Percentiles rank a stretch among this genome's conserved stretches.
Evolutionary conservation across 2,797 vertebrate species (phyloP).

Genomic region (Lateolabrax maculatus): DNA sequence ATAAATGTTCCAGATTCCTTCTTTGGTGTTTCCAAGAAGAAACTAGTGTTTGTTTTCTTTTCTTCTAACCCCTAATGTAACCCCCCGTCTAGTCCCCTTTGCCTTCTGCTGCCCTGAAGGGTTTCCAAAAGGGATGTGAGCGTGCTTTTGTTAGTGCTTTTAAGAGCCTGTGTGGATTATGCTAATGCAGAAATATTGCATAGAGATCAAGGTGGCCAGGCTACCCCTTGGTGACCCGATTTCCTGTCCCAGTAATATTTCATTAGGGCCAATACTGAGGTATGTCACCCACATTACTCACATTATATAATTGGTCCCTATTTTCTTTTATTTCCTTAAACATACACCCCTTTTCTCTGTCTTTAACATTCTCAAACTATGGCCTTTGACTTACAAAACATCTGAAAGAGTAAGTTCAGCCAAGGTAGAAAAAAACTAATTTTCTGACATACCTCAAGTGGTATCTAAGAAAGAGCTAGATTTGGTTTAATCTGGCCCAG

Average conservation of each 20-base stretch:
- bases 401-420: neutral
- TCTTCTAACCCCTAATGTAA: constrained; percentile 36
- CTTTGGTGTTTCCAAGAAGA: constrained; percentile 59
- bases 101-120: constrained; percentile 43
- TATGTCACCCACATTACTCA: constrained; percentile 1
- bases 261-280: constrained; percentile 8
- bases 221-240: constrained; percentile 28
- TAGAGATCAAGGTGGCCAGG: constrained; percentile 45
- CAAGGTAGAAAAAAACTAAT: neutral
- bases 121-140: constrained; percentile 47
- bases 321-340: neutral
- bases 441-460: neutral
- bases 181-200: constrained; percentile 54
- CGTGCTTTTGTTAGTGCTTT: constrained; percentile 43
- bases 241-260: constrained; percentile 33
- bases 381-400: neutral
- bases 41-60: constrained; percentile 69
- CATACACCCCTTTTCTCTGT: neutral
- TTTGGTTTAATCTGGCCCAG: neutral
- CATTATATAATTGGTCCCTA: neutral
- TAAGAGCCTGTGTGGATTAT: constrained; percentile 57
- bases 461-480: neutral
- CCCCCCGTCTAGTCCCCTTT: constrained; percentile 39
- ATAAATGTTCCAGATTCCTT: constrained; percentile 62
- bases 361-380: neutral